These are phyloP conservation scores for Antidorcas marsupialis DNA, from an alignment of 2,113 vertebrate species.

Conservation along the genomic window DNA sequence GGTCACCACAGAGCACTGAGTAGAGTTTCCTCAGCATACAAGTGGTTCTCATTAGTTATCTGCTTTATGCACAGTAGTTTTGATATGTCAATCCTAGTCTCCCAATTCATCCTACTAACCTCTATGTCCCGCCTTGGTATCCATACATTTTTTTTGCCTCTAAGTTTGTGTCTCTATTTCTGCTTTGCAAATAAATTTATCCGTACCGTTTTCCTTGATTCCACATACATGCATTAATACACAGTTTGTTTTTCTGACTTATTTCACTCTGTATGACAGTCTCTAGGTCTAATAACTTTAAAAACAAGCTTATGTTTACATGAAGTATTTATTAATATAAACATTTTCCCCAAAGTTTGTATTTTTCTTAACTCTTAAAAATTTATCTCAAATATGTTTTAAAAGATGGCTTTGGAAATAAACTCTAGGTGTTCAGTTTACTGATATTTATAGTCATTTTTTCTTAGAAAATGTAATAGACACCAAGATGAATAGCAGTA, in stretches of 20 bases:
- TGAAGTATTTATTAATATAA: conserved; percentile 23
- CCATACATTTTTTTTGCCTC: neutral
- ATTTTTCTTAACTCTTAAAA: conserved; percentile 7
- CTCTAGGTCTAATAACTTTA: neutral
- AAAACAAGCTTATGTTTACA: neutral
- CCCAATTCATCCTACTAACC: neutral
- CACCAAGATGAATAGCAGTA: neutral
- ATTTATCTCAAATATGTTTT: conserved; percentile 3
- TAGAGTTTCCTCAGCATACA: neutral
- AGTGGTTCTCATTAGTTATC: neutral
- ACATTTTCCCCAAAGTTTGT: neutral
- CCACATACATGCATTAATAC: neutral
- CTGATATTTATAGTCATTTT: neutral
- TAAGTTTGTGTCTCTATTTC: neutral
- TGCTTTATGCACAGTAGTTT: neutral
- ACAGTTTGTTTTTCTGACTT: neutral
- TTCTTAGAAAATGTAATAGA: neutral
- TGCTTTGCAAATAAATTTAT: neutral
- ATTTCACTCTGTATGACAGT: neutral
- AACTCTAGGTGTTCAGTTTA: neutral
- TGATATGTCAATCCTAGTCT: neutral
- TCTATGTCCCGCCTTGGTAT: neutral
- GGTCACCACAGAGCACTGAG: neutral
- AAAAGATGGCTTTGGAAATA: neutral
- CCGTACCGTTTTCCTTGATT: neutral